Conservation (phyloP, 1,140 invertebrate species). For the Drosophila yakuba region DNA sequence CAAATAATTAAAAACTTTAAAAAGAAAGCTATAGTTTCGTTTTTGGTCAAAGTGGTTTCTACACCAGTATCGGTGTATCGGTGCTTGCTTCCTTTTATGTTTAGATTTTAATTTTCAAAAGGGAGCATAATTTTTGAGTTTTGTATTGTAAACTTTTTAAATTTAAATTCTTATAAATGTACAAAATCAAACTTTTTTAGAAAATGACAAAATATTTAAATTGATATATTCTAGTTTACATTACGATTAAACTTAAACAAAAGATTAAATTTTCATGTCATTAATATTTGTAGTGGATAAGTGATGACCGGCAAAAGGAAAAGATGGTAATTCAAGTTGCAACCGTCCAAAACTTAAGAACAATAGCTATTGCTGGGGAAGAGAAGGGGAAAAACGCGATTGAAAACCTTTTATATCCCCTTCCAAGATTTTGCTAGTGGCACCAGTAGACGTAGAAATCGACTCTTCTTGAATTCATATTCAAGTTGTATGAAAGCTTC, state of each 20-base stretch:
- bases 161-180: too few species aligned
- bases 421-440: conserved; percentile 20
- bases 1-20: too few species aligned
- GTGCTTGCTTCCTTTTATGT: too few species aligned
- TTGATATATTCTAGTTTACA: background rate
- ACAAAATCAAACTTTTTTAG: too few species aligned
- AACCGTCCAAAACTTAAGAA: conserved; percentile 31
- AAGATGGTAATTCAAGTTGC: conserved; percentile 12
- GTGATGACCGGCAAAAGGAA: background rate
- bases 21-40: too few species aligned
- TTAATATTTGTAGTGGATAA: conserved; percentile 23
- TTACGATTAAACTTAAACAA: conserved; percentile 20
- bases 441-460: conserved; percentile 13
- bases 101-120: too few species aligned
- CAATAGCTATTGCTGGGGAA: conserved; percentile 36
- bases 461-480: conserved; percentile 20
- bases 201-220: background rate
- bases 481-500: conserved; percentile 15
- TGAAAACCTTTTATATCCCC: conserved; percentile 22
- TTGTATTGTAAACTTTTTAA: too few species aligned
- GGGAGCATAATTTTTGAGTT: too few species aligned
- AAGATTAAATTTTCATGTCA: conserved; percentile 41
- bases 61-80: too few species aligned
- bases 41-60: too few species aligned
- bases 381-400: conserved; percentile 6